Evolutionary conservation across 2,797 vertebrate species (phyloP).

Genomic region (Mionectes olivaceus): DNA sequence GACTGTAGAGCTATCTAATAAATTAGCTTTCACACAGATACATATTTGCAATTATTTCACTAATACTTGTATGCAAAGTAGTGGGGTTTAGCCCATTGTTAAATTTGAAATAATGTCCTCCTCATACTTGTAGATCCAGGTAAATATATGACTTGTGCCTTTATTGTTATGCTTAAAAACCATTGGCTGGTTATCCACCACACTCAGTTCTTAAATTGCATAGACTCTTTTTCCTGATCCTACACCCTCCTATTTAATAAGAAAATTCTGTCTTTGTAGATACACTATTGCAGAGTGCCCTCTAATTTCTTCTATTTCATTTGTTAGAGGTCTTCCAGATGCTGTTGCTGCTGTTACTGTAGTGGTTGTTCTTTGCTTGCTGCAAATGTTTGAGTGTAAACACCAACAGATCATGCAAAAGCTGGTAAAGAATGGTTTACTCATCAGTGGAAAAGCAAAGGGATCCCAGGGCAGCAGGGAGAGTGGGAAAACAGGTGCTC

Average conservation of each 20-base stretch:
- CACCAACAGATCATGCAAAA: not conserved
- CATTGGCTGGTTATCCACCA: rapidly evolving
- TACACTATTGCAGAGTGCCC: not conserved
- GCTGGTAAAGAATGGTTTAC: not conserved
- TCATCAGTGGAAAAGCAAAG: not conserved
- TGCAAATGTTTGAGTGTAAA: not conserved
- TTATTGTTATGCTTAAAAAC: not conserved
- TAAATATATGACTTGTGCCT: not conserved
- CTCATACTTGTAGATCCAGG: not conserved
- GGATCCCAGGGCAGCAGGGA: not conserved
- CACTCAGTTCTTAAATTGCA: not conserved
- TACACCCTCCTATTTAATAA: not conserved
- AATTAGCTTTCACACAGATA: not conserved
- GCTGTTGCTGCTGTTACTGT: not conserved
- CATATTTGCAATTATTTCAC: not conserved
- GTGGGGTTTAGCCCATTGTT: not conserved
- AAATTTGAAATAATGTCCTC: not conserved
- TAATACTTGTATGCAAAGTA: not conserved
- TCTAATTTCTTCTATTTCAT: not conserved
- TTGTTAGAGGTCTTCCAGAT: not conserved
- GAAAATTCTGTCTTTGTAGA: not conserved
- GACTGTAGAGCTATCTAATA: not conserved
- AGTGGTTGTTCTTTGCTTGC: not conserved
- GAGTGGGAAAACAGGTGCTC: not conserved
- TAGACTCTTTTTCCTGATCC: not conserved